phyloP scores from a whole-genome alignment of 2,888 invertebrate genomes.

The Eristalis pertinax region DNA sequence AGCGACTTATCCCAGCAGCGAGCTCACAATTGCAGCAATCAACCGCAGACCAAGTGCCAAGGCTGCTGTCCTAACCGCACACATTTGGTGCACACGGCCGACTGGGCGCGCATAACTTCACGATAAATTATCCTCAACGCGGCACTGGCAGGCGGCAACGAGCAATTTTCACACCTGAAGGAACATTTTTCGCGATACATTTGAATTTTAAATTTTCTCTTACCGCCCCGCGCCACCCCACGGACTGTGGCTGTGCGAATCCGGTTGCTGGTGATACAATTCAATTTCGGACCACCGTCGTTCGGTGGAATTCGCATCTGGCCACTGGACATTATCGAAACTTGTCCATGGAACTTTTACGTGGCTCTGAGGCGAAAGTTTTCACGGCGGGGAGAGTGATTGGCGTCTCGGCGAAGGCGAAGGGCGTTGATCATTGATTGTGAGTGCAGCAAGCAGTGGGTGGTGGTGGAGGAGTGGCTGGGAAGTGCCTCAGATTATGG shows the following conservation, averaged over 20 bases:
- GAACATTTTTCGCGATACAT: constrained; percentile 33
- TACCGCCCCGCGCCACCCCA: background rate
- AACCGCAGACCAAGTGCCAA: constrained; percentile 27
- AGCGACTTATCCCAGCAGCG: constrained; percentile 4
- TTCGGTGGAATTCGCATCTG: constrained; percentile 11
- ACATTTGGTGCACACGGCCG: background rate
- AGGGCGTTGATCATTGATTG: background rate
- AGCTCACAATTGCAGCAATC: constrained; percentile 15
- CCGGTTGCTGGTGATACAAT: constrained; percentile 11
- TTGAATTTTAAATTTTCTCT: constrained; percentile 37
- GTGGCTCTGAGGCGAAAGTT: background rate
- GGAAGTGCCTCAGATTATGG: too few relatives aligned
- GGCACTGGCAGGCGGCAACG: constrained; percentile 17
- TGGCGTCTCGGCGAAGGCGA: background rate
- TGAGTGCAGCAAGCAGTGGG: background rate
- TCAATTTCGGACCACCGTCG: constrained; percentile 5
- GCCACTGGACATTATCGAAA: background rate
- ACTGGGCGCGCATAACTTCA: background rate
- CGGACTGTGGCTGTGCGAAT: background rate
- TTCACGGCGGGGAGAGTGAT: background rate
- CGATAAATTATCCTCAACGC: constrained; percentile 21
- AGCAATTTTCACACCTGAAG: constrained; percentile 50
- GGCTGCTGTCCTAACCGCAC: constrained; percentile 22
- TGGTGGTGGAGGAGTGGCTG: background rate
- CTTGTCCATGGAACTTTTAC: background rate